Percentiles rank a stretch among this genome's conserved stretches.
Conservation (phyloP, 1,140 invertebrate species). For the Drusus annulatus region DNA sequence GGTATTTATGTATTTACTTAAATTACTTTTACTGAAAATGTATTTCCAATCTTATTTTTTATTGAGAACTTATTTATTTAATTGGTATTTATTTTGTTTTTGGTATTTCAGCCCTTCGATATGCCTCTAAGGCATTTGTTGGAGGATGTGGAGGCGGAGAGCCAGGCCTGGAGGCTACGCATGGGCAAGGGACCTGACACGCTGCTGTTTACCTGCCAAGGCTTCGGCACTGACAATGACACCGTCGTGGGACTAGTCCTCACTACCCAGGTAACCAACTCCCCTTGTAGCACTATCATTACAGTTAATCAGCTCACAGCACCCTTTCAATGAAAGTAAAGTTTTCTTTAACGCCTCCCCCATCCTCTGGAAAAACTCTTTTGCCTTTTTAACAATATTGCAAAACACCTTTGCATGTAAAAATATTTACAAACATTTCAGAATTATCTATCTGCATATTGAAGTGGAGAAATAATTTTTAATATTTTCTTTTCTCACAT, state of each 20-base stretch:
- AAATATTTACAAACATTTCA: no score
- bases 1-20: no score
- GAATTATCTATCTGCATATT: no score
- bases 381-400: not conserved
- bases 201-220: conserved; percentile 2
- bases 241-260: not conserved
- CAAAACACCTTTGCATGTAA: no score
- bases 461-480: no score
- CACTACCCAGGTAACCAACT: not conserved
- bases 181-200: not conserved
- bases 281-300: not conserved
- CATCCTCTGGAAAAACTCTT: not conserved
- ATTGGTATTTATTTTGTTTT: not conserved
- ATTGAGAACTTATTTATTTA: no score
- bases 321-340: no score
- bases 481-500: no score
- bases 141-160: not conserved
- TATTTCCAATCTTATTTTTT: no score
- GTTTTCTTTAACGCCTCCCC: no score
- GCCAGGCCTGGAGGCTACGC: not conserved
- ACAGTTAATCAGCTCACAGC: no score
- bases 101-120: conserved; percentile 4
- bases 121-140: not conserved
- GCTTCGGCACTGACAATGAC: not conserved
- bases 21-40: no score